Conservation (phyloP, 2,797 vertebrate species). For the Vultur gryphus region DNA sequence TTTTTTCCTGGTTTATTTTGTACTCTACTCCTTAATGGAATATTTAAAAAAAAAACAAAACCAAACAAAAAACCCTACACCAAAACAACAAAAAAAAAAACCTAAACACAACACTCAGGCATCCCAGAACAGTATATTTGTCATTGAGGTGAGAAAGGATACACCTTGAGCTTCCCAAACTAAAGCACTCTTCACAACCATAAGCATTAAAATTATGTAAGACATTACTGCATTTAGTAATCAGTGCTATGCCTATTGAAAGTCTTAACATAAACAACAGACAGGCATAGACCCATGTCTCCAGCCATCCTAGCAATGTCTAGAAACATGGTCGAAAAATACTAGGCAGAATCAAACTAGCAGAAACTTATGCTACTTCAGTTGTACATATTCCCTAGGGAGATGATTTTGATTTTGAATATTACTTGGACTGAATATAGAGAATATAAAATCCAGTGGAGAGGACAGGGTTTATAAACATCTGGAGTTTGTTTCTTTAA, state of each 20-base stretch:
- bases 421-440: background rate
- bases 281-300: rapidly evolving
- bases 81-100: background rate
- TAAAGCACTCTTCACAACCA: no score
- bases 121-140: background rate
- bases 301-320: background rate
- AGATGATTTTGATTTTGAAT: background rate
- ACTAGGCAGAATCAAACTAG: background rate
- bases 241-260: background rate
- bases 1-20: background rate
- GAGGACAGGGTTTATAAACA: background rate
- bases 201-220: background rate
- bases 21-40: background rate
- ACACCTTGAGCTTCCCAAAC: background rate
- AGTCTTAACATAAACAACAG: background rate
- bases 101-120: background rate
- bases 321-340: background rate
- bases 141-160: background rate
- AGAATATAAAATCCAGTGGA: background rate
- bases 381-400: background rate
- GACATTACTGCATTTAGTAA: background rate
- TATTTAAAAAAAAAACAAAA: background rate
- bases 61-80: rapidly evolving
- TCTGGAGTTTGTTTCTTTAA: background rate
- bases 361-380: background rate